phyloP scores from a whole-genome alignment of 1,140 invertebrate genomes.

The Hycleus cichorii region DNA sequence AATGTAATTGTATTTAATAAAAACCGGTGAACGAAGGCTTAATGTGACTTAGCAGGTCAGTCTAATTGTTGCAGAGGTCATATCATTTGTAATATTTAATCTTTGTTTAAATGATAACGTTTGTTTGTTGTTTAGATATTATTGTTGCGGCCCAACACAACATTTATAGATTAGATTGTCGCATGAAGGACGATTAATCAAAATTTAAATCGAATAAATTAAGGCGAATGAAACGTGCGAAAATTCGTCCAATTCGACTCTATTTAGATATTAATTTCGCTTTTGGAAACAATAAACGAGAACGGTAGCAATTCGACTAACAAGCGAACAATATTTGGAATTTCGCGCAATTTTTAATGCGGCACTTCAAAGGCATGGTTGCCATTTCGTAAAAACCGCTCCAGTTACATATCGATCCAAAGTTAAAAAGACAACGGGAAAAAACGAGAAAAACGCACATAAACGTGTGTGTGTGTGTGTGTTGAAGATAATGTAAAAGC shows the following conservation, averaged over 20 bases:
- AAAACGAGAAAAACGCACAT: conserved; percentile 6
- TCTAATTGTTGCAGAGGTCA: conserved; percentile 37
- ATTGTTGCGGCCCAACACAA: not conserved
- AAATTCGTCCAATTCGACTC: too few relatives aligned
- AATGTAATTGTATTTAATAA: conserved; percentile 31
- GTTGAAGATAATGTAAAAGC: conserved; percentile 2
- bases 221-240: too few relatives aligned
- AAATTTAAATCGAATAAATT: too few relatives aligned
- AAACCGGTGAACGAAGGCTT: conserved; percentile 28
- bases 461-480: conserved; percentile 1
- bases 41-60: conserved; percentile 33
- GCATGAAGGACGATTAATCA: too few relatives aligned
- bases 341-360: conserved; percentile 43
- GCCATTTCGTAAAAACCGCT: conserved; percentile 30
- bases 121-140: not conserved
- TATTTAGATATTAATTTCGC: too few relatives aligned
- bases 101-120: conserved; percentile 35
- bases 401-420: conserved; percentile 39
- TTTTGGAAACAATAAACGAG: too few relatives aligned
- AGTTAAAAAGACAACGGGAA: conserved; percentile 27
- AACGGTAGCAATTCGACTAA: conserved; percentile 24
- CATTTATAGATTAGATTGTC: too few relatives aligned
- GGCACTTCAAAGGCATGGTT: conserved; percentile 36
- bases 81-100: conserved; percentile 37
- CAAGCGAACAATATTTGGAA: conserved; percentile 42